Evolutionary conservation across 2,888 invertebrate species (phyloP), one percentile per base, ranked within the genome.

Genomic region (Epirrhoe tristata): DNA sequence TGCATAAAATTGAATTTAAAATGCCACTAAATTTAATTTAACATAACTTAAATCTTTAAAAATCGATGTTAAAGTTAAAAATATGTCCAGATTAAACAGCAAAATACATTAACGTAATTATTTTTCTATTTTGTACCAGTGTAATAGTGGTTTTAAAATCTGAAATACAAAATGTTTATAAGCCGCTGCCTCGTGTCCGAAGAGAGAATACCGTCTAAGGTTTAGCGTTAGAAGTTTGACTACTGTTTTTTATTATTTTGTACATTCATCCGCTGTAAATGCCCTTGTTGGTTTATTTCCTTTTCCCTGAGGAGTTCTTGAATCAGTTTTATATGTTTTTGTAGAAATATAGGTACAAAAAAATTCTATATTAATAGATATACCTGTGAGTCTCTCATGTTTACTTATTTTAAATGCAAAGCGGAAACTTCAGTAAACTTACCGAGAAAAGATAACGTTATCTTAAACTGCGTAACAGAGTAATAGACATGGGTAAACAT

Each of bases 131-230:
- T n/a, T n/a, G n/a, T n/a, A n/a, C n/a, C n/a, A n/a, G n/a, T n/a
- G n/a, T n/a, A n/a, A n/a, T n/a, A n/a, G n/a, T n/a, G n/a, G n/a
- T n/a, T n/a, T n/a, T 12, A 12, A 43, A 43, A 43, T 12, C 4
- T 12, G 31, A 52, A 32, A 52, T 57, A 34, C 54, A 48, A 48
- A 54, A 52, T 58, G 57, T 57, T 5, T 7, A 10, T 14, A 5
- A 54, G 6, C 34, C 6, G 16, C 39, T n/a, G 52, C 52, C 39
- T 53, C n/a, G 48, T 43, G 53, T 60, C 53, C 16, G 8, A 63
- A 53, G 63, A 63, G 59, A 63, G 53, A 63, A 52, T 39, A 53
- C 46, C 59, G 63, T 63, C 54, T 59, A 46, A 48, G 52, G 5
- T n/a, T 43, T 51, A 58, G 56, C 10, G 8, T 58, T 56, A 53